These are phyloP conservation scores for Channa striata DNA, from an alignment of 2,797 vertebrate species.

Conservation along the genomic window DNA sequence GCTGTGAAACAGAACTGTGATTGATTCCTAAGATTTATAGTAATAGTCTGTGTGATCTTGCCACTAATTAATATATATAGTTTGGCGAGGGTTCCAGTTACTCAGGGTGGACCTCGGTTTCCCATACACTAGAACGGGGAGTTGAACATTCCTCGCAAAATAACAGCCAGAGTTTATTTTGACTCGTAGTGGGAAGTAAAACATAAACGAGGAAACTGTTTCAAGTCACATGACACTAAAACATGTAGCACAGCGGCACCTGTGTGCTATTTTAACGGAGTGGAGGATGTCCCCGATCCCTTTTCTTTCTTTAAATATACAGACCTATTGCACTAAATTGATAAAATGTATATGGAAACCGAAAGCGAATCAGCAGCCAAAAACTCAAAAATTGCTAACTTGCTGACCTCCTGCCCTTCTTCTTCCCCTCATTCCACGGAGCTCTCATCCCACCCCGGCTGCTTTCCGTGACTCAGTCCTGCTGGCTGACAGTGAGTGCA, in stretches of 20 bases:
- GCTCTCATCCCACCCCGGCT: neutral
- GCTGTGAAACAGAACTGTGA: neutral
- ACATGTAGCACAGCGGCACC: neutral
- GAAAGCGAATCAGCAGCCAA: too few relatives aligned
- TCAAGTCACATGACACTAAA: neutral
- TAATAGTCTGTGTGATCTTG: neutral
- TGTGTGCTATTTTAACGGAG: constrained; percentile 2
- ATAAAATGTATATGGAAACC: too few relatives aligned
- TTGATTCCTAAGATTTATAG: too few relatives aligned
- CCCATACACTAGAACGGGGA: too few relatives aligned
- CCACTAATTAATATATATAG: neutral
- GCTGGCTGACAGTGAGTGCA: constrained; percentile 20
- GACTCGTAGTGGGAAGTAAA: neutral
- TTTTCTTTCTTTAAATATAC: neutral
- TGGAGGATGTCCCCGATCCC: neutral
- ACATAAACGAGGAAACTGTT: neutral
- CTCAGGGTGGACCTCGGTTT: too few relatives aligned
- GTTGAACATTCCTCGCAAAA: neutral
- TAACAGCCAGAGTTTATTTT: constrained; percentile 1
- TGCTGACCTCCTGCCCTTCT: neutral
- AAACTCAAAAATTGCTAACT: neutral
- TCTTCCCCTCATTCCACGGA: neutral
- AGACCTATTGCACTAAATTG: too few relatives aligned
- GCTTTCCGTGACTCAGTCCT: neutral
- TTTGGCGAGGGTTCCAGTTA: neutral